A percentile compares a stretch with the other conserved stretches of the same genome.
Evolutionary conservation across 1,140 invertebrate genomes (phyloP).

Genomic region (Macrosteles quadrilineatus): DNA sequence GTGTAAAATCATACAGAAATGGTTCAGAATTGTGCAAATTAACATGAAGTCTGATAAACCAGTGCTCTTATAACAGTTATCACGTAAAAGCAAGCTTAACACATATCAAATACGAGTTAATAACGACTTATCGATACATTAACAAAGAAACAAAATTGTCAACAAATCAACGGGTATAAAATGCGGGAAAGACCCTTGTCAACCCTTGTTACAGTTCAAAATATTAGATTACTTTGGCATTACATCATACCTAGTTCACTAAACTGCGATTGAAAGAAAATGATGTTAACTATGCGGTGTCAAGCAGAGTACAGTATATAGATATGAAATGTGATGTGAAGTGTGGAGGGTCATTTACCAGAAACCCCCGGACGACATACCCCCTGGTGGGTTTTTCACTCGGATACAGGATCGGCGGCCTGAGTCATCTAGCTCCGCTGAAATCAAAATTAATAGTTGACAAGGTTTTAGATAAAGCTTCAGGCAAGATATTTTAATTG

Average conservation of each 20-base stretch:
- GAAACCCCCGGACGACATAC: conserved; percentile 42
- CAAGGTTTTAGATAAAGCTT: too few species aligned
- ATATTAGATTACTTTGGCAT: not conserved
- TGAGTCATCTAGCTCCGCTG: conserved; percentile 41
- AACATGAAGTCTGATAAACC: too few species aligned
- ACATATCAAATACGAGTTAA: too few species aligned
- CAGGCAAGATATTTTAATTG: too few species aligned
- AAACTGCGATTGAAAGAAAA: not conserved
- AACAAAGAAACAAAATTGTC: too few species aligned
- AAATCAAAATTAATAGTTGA: conserved; percentile 29
- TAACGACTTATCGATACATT: too few species aligned
- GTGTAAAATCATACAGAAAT: conserved; percentile 25
- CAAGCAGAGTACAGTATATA: not conserved
- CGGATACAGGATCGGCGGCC: conserved; percentile 41
- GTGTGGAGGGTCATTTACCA: conserved; percentile 41
- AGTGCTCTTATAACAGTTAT: too few species aligned
- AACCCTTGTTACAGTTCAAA: conserved; percentile 35
- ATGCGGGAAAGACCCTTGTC: conserved; percentile 38
- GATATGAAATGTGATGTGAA: conserved; percentile 23
- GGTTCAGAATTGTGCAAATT: too few species aligned
- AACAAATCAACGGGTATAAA: conserved; percentile 34
- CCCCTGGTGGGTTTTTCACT: conserved; percentile 44
- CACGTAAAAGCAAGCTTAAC: too few species aligned
- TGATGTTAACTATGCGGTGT: not conserved
- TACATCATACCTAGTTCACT: not conserved